A percentile compares a stretch with the other conserved stretches of the same genome.
phyloP scores from a whole-genome alignment of 2,113 vertebrate species.

The Steatornis caripensis region DNA sequence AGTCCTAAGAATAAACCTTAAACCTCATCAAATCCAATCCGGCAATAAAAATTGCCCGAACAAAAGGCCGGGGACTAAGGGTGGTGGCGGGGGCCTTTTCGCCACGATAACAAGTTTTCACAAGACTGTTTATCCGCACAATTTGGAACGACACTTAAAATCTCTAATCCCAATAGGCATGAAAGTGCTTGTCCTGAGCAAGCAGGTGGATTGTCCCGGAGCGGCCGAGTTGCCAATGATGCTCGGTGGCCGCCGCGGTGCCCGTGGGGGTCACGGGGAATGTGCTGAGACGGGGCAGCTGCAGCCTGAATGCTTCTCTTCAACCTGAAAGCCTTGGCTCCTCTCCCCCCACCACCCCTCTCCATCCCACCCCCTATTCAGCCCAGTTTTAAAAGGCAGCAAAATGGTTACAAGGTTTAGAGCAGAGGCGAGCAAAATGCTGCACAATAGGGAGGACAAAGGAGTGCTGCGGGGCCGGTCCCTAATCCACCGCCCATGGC shows the following conservation, averaged over 20 bases:
- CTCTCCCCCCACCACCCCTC: neutral
- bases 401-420: slow-evolving; percentile 63
- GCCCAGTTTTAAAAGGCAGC: slow-evolving; percentile 31
- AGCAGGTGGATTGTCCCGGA: slow-evolving; percentile 67
- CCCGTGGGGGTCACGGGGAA: slow-evolving; percentile 58
- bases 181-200: slow-evolving; percentile 77
- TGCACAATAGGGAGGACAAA: slow-evolving; percentile 65
- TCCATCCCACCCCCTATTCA: slow-evolving; percentile 59
- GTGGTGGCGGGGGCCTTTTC: slow-evolving; percentile 66
- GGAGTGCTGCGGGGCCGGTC: slow-evolving; percentile 22
- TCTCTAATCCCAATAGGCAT: slow-evolving; percentile 88
- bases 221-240: slow-evolving; percentile 36
- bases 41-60: slow-evolving; percentile 85
- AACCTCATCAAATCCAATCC: slow-evolving; percentile 90
- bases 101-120: slow-evolving; percentile 85
- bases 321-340: slow-evolving; percentile 47
- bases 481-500: slow-evolving; percentile 60
- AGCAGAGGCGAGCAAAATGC: slow-evolving; percentile 69
- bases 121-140: slow-evolving; percentile 81
- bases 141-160: slow-evolving; percentile 76
- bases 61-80: slow-evolving; percentile 75
- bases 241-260: slow-evolving; percentile 53
- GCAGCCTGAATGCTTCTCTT: slow-evolving; percentile 60
- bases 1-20: slow-evolving; percentile 85
- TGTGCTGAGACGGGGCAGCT: slow-evolving; percentile 70